Conservation (phyloP, 2,888 invertebrate genomes). For the Drosophila mimetica region DNA sequence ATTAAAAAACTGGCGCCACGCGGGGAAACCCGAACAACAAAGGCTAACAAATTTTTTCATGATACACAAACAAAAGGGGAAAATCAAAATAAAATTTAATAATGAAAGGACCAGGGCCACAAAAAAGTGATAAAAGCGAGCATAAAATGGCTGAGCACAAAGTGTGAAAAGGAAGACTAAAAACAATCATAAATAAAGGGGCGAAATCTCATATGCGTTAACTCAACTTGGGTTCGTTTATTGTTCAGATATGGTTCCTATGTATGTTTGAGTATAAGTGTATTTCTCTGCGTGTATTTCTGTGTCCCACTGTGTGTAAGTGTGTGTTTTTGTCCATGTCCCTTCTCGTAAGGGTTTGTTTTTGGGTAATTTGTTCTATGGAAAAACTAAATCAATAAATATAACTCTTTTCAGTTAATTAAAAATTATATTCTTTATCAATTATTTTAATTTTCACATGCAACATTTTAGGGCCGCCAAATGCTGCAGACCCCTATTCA, state of each 20-base stretch:
- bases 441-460: background rate
- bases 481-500: conserved; percentile 87
- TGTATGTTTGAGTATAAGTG: conserved; percentile 24
- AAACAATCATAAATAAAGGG: conserved; percentile 46
- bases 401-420: background rate
- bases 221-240: conserved; percentile 62
- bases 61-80: conserved; percentile 33
- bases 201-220: conserved; percentile 70
- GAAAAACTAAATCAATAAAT: background rate
- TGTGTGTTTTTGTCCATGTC: conserved; percentile 36
- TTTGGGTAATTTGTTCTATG: conserved; percentile 40
- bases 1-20: conserved; percentile 61
- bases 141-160: conserved; percentile 13
- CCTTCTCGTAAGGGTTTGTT: conserved; percentile 26
- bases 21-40: conserved; percentile 55
- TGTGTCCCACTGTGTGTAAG: conserved; percentile 28
- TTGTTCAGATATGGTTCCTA: conserved; percentile 31
- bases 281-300: conserved; percentile 30
- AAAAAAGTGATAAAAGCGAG: conserved; percentile 18
- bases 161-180: conserved; percentile 23
- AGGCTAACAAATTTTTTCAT: conserved; percentile 67
- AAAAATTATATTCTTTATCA: background rate
- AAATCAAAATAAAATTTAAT: conserved; percentile 69
- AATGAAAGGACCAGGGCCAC: conserved; percentile 56
- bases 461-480: conserved; percentile 85